Conservation (phyloP, 2,113 vertebrate species). For the Prunella himalayana region DNA sequence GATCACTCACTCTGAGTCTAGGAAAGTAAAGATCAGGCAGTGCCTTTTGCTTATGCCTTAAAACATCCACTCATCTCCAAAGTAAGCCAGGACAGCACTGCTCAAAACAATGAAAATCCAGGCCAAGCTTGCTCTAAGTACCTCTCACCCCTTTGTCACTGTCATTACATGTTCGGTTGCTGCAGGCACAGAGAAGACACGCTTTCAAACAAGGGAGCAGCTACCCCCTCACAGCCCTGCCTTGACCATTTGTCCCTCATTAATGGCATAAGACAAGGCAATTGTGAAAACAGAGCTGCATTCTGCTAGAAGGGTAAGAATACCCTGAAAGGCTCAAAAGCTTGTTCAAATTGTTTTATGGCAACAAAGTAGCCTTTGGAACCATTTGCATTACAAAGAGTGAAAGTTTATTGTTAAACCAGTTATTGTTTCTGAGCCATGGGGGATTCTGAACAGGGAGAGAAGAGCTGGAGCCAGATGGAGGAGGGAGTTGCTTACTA, state of each 20-base stretch:
- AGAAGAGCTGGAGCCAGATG: neutral
- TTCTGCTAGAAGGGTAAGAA: neutral
- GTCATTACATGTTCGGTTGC: neutral
- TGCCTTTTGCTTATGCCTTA: neutral
- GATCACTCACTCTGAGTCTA: neutral
- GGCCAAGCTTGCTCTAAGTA: neutral
- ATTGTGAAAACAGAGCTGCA: neutral
- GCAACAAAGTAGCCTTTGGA: neutral
- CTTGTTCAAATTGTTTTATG: conserved; percentile 2
- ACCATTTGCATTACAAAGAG: neutral
- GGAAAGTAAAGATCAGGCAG: neutral
- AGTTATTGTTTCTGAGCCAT: neutral
- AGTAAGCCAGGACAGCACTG: neutral
- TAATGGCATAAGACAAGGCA: neutral
- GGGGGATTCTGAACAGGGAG: neutral
- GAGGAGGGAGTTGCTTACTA: neutral
- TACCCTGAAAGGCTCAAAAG: neutral
- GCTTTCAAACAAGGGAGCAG: neutral
- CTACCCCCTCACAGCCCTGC: neutral
- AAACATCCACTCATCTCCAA: neutral
- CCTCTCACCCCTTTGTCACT: neutral
- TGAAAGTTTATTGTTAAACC: conserved; percentile 1
- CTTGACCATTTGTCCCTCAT: neutral
- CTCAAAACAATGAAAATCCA: neutral
- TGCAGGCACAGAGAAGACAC: neutral